phyloP scores from a whole-genome alignment of 1,140 invertebrate species.

The Drosophila ogumai region DNA sequence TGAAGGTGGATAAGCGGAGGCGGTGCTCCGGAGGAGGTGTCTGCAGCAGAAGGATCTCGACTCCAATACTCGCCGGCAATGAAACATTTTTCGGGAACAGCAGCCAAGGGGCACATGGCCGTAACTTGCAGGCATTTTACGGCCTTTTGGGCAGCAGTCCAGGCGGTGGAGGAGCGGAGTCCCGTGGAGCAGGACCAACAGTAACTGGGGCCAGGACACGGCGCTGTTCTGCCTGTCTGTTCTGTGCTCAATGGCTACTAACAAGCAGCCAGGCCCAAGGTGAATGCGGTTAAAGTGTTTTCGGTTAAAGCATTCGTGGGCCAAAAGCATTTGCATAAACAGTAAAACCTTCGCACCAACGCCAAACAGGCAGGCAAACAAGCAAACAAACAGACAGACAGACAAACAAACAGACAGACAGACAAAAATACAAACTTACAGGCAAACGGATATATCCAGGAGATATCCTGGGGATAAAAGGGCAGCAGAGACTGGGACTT shows the following conservation, averaged over 20 bases:
- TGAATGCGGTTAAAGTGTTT: constrained; percentile 82
- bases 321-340: constrained; percentile 78
- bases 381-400: constrained; percentile 41
- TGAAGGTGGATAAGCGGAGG: constrained; percentile 36
- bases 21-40: constrained; percentile 33
- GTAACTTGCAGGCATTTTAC: constrained; percentile 82
- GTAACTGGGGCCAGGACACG: constrained; percentile 13
- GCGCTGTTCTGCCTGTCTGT: constrained; percentile 27
- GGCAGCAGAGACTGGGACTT: constrained; percentile 16
- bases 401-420: constrained; percentile 14
- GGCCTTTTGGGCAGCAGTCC: constrained; percentile 66
- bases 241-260: constrained; percentile 76
- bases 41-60: constrained; percentile 26
- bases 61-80: constrained; percentile 56
- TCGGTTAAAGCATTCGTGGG: constrained; percentile 72
- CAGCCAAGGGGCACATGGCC: constrained; percentile 59
- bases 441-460: constrained; percentile 16
- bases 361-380: constrained; percentile 38
- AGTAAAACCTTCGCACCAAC: constrained; percentile 50
- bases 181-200: constrained; percentile 4
- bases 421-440: constrained; percentile 10
- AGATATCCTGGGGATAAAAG: constrained; percentile 28
- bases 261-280: constrained; percentile 75
- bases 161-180: neutral
- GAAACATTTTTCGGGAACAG: constrained; percentile 80